Evolutionary conservation across 2,888 invertebrate genomes (phyloP).

Genomic region (Yponomeuta sedellus): DNA sequence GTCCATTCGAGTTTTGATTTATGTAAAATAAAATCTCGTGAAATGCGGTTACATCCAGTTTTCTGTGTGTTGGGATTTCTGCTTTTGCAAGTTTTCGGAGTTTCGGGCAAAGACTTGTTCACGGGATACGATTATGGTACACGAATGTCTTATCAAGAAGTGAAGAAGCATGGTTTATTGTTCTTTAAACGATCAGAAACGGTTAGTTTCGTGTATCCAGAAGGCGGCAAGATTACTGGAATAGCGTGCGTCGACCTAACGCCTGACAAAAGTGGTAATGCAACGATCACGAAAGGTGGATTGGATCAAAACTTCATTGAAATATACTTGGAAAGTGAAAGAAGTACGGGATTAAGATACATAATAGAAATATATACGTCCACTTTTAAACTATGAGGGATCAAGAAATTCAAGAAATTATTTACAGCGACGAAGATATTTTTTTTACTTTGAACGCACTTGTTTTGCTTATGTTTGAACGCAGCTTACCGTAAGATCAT

Average conservation of each 20-base stretch:
- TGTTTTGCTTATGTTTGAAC: not conserved
- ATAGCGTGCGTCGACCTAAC: slow-evolving; percentile 39
- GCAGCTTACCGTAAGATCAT: not conserved
- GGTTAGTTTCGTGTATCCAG: slow-evolving; percentile 33
- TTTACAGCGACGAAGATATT: not conserved
- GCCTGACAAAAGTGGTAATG: slow-evolving; percentile 31
- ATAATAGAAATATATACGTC: slow-evolving; percentile 17
- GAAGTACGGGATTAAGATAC: slow-evolving; percentile 33
- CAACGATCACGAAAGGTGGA: slow-evolving; percentile 33
- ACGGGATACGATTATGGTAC: slow-evolving; percentile 36
- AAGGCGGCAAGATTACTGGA: slow-evolving; percentile 37
- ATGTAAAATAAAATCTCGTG: not conserved
- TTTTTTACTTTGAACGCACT: not conserved
- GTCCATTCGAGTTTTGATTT: not conserved
- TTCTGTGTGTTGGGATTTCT: not conserved
- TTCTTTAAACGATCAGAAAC: slow-evolving; percentile 36
- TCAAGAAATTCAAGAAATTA: not conserved
- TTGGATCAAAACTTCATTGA: slow-evolving; percentile 29
- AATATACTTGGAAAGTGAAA: slow-evolving; percentile 36
- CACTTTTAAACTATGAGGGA: slow-evolving; percentile 17
- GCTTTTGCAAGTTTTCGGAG: not conserved
- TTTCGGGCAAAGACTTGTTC: slow-evolving; percentile 22
- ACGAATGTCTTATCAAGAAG: slow-evolving; percentile 41
- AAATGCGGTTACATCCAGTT: not conserved
- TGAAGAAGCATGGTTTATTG: slow-evolving; percentile 40